Evolutionary conservation across 2,888 invertebrate genomes (phyloP), one percentile per base, ranked within the genome.

Genomic region (Nemotelus nigrinus): DNA sequence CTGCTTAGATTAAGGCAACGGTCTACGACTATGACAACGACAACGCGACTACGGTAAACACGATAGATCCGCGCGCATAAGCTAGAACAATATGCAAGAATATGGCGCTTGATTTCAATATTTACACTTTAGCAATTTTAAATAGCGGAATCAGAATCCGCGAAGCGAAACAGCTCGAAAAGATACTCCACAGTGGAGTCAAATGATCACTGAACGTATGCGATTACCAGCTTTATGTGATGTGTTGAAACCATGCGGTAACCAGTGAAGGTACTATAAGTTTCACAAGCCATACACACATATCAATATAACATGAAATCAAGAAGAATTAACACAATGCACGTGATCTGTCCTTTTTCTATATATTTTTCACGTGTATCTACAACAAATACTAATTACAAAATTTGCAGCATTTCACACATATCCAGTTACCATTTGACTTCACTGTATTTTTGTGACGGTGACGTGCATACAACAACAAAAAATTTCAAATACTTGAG

Each of bases 51-150:
- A 10, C 45, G 64, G 39, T 3, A 50, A 67, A n/a, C 39, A 43
- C 7, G 67, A 47, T 67, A 48, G 3, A 25, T 57, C n/a, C 57
- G n/a, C 41, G 39, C 25, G 57, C 8, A 47, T 53, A 70, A 5
- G 70, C 53, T 72, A 72, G 72, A 72, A 72, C 43, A 72, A 57
- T 57, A 53, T 57, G 74, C 25, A 48, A 48, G 63, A 60, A 60
- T 74, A 74, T 48, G 74, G 74, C 74, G 74, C 74, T 74, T 63
- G 74, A 74, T 47, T 74, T 74, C 63, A 60, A 74, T 74, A 74
- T 74, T 74, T 74, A 74, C 74, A 74, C 74, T 60, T 74, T 48
- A 60, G 47, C 74, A 63, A 50, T 74, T 60, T 70, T 74, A 63
- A 58, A 74, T 74, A 60, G 70, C 70, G 70, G 70, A 74, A 48